Evolutionary conservation across 37 sponge, comb jelly and placozoan species (phyloP).

Genomic region (Geodia barretti): DNA sequence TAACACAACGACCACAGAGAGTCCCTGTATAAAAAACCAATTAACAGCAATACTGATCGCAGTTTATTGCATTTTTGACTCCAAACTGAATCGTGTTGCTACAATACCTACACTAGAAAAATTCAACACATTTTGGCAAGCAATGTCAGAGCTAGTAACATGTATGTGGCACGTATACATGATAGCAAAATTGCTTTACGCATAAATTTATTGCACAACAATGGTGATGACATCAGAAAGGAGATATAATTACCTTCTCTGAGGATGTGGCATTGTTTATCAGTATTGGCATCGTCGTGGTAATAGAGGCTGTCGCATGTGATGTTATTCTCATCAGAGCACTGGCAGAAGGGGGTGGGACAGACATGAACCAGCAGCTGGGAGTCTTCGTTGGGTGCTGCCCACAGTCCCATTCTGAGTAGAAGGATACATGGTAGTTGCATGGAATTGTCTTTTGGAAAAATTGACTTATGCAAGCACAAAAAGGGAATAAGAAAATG

Average conservation of each 20-base stretch:
- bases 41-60: too few species aligned
- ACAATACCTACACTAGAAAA: too few species aligned
- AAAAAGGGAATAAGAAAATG: too few species aligned
- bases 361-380: slow-evolving; percentile 34
- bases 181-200: too few species aligned
- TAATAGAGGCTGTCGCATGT: slow-evolving; percentile 30
- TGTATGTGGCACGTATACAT: too few species aligned
- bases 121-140: too few species aligned
- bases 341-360: slow-evolving; percentile 59
- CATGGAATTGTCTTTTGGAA: too few species aligned
- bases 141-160: too few species aligned
- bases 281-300: slow-evolving; percentile 8
- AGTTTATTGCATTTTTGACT: too few species aligned
- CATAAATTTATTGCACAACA: not conserved
- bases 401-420: slow-evolving; percentile 57
- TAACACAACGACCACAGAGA: slow-evolving; percentile 62
- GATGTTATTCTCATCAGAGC: not conserved
- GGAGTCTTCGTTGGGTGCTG: not conserved
- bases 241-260: slow-evolving; percentile 36
- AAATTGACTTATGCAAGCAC: too few species aligned
- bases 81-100: too few species aligned
- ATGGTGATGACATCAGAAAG: not conserved
- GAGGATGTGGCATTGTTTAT: slow-evolving; percentile 36
- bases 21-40: slow-evolving; percentile 11
- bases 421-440: too few species aligned